phyloP scores from a whole-genome alignment of 2,888 invertebrate species.

The Melieria crassipennis region DNA sequence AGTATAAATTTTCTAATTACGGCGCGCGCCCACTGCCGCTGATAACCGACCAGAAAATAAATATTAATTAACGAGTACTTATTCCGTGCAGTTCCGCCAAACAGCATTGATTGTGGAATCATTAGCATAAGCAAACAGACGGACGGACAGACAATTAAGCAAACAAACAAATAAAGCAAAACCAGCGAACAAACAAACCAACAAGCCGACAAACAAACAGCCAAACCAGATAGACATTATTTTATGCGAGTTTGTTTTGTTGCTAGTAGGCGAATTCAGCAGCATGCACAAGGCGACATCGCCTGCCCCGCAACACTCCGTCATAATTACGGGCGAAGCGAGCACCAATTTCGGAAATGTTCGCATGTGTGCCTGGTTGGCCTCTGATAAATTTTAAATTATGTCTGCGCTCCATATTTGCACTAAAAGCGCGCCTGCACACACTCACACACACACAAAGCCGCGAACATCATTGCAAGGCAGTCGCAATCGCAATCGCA shows the following conservation, averaged over 20 bases:
- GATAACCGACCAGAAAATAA: too few relatives aligned
- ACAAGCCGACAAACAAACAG: background rate
- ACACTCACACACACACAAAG: background rate
- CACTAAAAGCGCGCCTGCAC: background rate
- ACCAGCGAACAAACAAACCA: background rate
- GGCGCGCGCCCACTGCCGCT: too few relatives aligned
- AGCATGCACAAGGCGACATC: too few relatives aligned
- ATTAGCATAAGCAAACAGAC: slow-evolving; percentile 30
- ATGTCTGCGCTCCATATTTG: slow-evolving; percentile 37
- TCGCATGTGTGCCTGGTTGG: slow-evolving; percentile 40
- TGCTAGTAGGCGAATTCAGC: too few relatives aligned
- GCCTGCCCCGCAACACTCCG: too few relatives aligned
- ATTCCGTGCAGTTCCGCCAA: background rate
- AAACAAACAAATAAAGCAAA: slow-evolving; percentile 12
- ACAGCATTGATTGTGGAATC: slow-evolving; percentile 21
- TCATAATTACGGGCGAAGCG: too few relatives aligned
- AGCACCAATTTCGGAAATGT: background rate
- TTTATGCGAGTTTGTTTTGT: too few relatives aligned
- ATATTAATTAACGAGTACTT: too few relatives aligned
- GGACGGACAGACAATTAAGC: slow-evolving; percentile 5
- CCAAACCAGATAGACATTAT: background rate
- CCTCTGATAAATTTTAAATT: slow-evolving; percentile 49
- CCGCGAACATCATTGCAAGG: background rate
- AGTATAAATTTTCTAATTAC: too few relatives aligned
- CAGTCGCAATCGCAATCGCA: background rate